A percentile compares a stretch with the other conserved stretches of the same genome.
Conservation (phyloP, 2,888 invertebrate genomes). For the Empis stercorea region DNA sequence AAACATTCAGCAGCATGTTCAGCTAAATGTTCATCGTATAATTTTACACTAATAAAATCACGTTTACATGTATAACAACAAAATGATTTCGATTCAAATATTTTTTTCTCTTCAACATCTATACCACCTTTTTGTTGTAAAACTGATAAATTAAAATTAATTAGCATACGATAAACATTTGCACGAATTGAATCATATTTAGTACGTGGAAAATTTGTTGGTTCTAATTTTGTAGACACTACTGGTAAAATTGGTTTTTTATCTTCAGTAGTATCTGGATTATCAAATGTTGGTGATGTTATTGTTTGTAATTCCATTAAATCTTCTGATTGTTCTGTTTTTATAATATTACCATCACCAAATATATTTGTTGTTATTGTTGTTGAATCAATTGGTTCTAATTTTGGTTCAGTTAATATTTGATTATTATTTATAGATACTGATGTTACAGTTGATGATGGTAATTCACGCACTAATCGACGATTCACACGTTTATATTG, state of each 20-base stretch:
- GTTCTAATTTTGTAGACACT: conserved; percentile 4
- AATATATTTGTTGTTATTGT: too few relatives aligned
- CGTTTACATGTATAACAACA: conserved; percentile 50
- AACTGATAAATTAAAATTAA: conserved; percentile 31
- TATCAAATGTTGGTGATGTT: conserved; percentile 14
- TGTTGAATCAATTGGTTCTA: conserved; percentile 7
- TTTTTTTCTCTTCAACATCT: conserved; percentile 29
- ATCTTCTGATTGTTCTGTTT: not conserved
- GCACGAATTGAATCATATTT: conserved; percentile 26
- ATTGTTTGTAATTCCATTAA: not conserved
- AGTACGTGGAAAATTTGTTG: conserved; percentile 12
- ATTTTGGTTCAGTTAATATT: conserved; percentile 11
- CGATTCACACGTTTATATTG: conserved; percentile 33
- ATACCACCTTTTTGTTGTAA: conserved; percentile 29
- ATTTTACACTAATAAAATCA: conserved; percentile 52
- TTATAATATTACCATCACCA: not conserved
- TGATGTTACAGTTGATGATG: conserved; percentile 15
- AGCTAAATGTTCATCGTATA: conserved; percentile 60
- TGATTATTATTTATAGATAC: conserved; percentile 12
- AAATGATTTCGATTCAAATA: conserved; percentile 29
- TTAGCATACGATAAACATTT: conserved; percentile 32
- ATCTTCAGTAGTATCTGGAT: conserved; percentile 17
- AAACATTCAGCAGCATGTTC: conserved; percentile 72
- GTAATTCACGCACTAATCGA: conserved; percentile 26
- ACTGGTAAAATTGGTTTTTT: conserved; percentile 5